Base-by-base conservation (phyloP, 2,888 invertebrate species). In the Dione juno region DNA sequence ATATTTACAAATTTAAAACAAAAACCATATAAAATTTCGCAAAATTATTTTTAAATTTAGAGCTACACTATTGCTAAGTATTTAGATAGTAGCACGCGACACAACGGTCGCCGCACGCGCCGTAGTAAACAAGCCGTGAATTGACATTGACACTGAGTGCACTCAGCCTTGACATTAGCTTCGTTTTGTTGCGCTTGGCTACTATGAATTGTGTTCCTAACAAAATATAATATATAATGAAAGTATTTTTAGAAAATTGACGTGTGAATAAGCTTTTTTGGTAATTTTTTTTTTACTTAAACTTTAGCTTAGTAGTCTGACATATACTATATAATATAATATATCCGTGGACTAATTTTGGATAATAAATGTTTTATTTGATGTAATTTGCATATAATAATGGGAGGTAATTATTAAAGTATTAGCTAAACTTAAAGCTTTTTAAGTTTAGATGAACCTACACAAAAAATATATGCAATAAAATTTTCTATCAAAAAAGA, bases 101-200 rank as follows among this genome's bases (percentile, higher is more conserved):
- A 54, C 67, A 16, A 37, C 64, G 48, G 54, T 67, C 67, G 57
- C 28, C 43, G 70, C 70, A 67, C 67, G 67, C 67, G 67, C 70
- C 37, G 37, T 64, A 64, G 70, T 71, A 71, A 71, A 71, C 67
- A 71, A 71, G 52, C 53, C 61, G 43, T 54, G 52, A 50, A 69
- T 48, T 63, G 61, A 68, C 67, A 67, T 67, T 71, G 70, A 66
- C 59, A 35, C 50, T 28, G 37, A 70, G 66, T 53, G 41, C 67
- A 67, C 37, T 54, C 70, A 67, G 72, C 72, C 66, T 67, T 74
- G 71, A 71, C 69, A 74, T 70, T 73, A 63, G 50, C 41, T 72
- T 69, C 67, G 72, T 71, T 74, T 74, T 72, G 75, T 69, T 67
- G 70, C 71, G 71, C 58, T 75, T 37, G 67, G 66, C 61, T 65